A percentile compares a stretch with the other conserved stretches of the same genome.
Evolutionary conservation across 2,888 invertebrate species (phyloP).

Genomic region (Neuroscelio doddi): DNA sequence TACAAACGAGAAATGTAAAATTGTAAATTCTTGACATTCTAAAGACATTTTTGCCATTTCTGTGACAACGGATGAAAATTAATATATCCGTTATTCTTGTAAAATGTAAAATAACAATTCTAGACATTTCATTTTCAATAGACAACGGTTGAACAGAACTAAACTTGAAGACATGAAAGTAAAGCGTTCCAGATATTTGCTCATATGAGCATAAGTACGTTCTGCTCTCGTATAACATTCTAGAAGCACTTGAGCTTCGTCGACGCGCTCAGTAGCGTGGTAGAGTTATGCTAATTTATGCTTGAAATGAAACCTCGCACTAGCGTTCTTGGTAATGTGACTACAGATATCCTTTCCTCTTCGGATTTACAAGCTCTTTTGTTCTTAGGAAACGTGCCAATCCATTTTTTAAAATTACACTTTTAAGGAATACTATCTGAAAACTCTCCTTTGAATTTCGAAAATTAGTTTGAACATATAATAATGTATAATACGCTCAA

Average conservation of each 20-base stretch:
- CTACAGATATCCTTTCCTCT: slow-evolving; percentile 31
- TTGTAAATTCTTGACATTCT: no score
- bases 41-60: no score
- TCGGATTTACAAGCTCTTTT: slow-evolving; percentile 39
- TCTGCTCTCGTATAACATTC: slow-evolving; percentile 1
- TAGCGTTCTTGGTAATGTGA: slow-evolving; percentile 17
- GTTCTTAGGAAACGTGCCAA: slow-evolving; percentile 2
- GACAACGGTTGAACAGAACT: no score
- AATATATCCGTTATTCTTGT: no score
- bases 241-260: slow-evolving; percentile 7
- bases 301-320: slow-evolving; percentile 44
- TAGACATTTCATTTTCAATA: no score
- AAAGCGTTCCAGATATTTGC: background rate
- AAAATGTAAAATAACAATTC: no score
- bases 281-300: slow-evolving; percentile 61
- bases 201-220: background rate
- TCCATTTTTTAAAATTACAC: slow-evolving; percentile 7
- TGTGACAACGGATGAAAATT: no score
- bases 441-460: background rate
- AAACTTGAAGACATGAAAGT: no score
- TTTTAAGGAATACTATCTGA: background rate
- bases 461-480: background rate
- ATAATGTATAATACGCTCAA: slow-evolving; percentile 21
- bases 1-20: no score
- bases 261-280: slow-evolving; percentile 9